These are phyloP conservation scores for Hexactinellida sp. DNA, from an alignment of 37 sponge, comb jelly and placozoan genomes.

Conservation along the genomic window DNA sequence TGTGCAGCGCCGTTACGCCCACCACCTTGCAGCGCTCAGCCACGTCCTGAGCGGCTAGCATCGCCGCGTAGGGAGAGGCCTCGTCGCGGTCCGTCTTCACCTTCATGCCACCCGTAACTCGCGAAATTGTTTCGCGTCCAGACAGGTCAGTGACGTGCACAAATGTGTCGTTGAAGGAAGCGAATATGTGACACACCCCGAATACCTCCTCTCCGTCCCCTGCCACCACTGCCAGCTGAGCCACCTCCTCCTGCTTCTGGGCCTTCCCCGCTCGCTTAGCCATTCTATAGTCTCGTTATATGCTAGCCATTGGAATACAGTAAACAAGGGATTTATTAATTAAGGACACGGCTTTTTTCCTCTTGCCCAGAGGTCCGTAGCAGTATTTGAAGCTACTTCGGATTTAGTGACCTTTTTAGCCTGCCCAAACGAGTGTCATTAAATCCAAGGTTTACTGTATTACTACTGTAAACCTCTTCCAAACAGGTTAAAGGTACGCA, in stretches of 20 bases:
- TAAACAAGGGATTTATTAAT: too few relatives aligned
- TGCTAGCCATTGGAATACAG: neutral
- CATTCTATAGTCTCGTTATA: constrained; percentile 31
- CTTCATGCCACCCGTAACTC: constrained; percentile 99
- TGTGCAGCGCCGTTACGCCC: constrained; percentile 91
- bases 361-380: too few relatives aligned
- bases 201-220: constrained; percentile 91
- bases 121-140: constrained; percentile 90
- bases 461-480: too few relatives aligned
- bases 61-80: constrained; percentile 98
- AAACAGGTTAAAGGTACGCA: too few relatives aligned
- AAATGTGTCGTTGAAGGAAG: constrained; percentile 99
- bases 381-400: too few relatives aligned
- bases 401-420: too few relatives aligned
- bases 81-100: constrained; percentile 99
- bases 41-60: constrained; percentile 99
- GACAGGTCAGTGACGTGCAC: constrained; percentile 98
- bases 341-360: neutral
- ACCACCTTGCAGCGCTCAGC: constrained; percentile 87
- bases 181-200: constrained; percentile 98
- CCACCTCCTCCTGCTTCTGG: constrained; percentile 67
- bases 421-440: neutral
- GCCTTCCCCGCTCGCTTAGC: constrained; percentile 73
- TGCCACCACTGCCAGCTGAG: constrained; percentile 78
- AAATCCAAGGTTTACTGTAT: neutral